Percentiles rank a stretch among this genome's conserved stretches.
These are phyloP conservation scores for Scolopax bukidnonensis DNA, from an alignment of 2,797 vertebrate genomes.

Conservation along the genomic window DNA sequence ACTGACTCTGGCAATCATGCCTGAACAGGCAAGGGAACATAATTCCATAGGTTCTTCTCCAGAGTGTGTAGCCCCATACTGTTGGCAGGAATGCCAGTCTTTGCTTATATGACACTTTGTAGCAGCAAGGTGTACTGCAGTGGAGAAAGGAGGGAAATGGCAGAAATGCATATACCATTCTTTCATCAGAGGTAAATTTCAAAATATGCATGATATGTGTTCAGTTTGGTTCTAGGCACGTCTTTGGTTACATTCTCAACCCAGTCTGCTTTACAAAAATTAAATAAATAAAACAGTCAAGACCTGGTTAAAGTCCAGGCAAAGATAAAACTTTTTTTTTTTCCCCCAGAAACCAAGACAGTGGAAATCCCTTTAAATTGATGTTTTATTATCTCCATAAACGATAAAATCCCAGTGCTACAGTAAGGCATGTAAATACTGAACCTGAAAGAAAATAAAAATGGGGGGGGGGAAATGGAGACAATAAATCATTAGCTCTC, in stretches of 20 bases:
- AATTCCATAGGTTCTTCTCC: not conserved
- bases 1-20: not conserved
- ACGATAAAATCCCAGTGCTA: slow-evolving; percentile 95
- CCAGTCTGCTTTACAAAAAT: slow-evolving; percentile 49
- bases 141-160: not conserved
- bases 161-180: not conserved
- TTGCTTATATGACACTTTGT: not conserved
- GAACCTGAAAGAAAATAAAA: slow-evolving; percentile 84
- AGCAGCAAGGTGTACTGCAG: not conserved
- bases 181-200: not conserved
- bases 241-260: slow-evolving; percentile 55
- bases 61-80: not conserved
- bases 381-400: slow-evolving; percentile 85
- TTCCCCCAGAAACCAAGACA: slow-evolving; percentile 10
- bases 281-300: slow-evolving; percentile 37
- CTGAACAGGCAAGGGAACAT: not conserved
- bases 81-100: not conserved
- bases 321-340: not conserved
- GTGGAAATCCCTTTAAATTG: slow-evolving; percentile 40
- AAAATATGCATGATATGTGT: not conserved
- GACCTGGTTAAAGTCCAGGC: not conserved
- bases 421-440: slow-evolving; percentile 95
- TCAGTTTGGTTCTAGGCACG: slow-evolving; percentile 18
- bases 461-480: not conserved
- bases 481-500: not conserved